Percentiles rank a stretch among this genome's conserved stretches.
Evolutionary conservation across 1,140 invertebrate species (phyloP).

Genomic region (Neodiprion lecontei): DNA sequence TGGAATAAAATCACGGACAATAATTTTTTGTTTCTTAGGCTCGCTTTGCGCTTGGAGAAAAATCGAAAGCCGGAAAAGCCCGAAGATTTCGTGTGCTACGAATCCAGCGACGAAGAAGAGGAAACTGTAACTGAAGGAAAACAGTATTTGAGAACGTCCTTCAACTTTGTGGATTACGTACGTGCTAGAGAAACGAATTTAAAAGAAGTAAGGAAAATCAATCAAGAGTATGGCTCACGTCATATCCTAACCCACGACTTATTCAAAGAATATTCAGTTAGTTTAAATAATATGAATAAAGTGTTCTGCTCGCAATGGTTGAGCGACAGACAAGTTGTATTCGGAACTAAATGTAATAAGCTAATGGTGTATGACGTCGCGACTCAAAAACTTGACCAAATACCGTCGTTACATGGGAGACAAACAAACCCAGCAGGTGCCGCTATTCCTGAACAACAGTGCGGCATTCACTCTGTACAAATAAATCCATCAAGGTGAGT

Average conservation of each 20-base stretch:
- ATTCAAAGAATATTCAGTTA: conserved; percentile 83
- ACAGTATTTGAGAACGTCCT: conserved; percentile 78
- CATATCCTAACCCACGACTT: conserved; percentile 89
- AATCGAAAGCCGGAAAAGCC: conserved; percentile 82
- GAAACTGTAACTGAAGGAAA: conserved; percentile 74
- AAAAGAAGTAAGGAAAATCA: conserved; percentile 74
- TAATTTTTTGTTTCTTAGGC: conserved; percentile 32
- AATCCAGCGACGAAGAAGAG: conserved; percentile 84
- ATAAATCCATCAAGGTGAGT: conserved; percentile 85
- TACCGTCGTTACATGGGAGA: conserved; percentile 79
- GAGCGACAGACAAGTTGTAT: conserved; percentile 91
- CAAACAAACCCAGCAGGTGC: conserved; percentile 62
- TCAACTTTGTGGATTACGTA: conserved; percentile 86
- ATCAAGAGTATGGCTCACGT: conserved; percentile 79
- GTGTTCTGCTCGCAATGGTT: conserved; percentile 97
- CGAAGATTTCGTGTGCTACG: conserved; percentile 88
- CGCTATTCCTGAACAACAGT: conserved; percentile 70
- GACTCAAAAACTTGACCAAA: conserved; percentile 74
- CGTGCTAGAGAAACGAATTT: conserved; percentile 76
- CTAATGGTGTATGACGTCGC: conserved; percentile 66
- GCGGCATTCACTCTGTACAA: conserved; percentile 92
- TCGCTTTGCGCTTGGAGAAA: conserved; percentile 67
- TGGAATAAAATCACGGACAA: no score
- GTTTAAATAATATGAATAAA: conserved; percentile 90
- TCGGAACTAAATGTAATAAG: conserved; percentile 97